Evolutionary conservation across 2,113 vertebrate genomes (phyloP), one percentile per base, ranked within the genome.

Genomic region (Petrocephalus microphthalmus): DNA sequence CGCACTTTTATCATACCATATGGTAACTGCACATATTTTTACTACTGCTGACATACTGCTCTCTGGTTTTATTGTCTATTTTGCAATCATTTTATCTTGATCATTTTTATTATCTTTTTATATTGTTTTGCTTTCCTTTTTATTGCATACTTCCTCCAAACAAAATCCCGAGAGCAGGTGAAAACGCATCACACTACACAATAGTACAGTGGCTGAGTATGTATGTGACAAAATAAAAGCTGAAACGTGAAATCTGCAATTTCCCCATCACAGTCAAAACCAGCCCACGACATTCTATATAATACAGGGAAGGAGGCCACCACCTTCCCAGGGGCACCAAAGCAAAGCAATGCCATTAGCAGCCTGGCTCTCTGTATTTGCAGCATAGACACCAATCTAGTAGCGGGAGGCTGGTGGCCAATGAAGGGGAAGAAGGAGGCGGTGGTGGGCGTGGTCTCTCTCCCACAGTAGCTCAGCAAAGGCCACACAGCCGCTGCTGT

Each of bases 381-480:
- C 52, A 81, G 57, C 22, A 86, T 64, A 86, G 86, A 81, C 86
- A 60, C 84, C 89, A 82, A 85, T 47, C 78, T 57, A 49, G 56
- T 42, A 47, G 86, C 81, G 45, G 78, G 53, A 87, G 47, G 87
- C 67, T 74, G 53, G 52, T 53, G 33, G 74, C 49, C 84, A 88
- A 88, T 88, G 85, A 45, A 15, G 20, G 22, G 19, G 11, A 0
- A 25, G 20, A 45, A 51, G 47, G n/a, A 45, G 81, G 81, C 22
- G 8, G 81, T 8, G 3, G 45, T 19, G 81, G 81, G 42, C 0
- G 47, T n/a, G 81, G 13, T n/a, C 3, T 67, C 60, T 1, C 10
- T 3, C n/a, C 60, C 8, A 3, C 60, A 67, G 10, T 13, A 67
- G 54, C 89, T 93, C 91, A 92, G 92, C 92, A 94, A 93, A 87